phyloP scores from a whole-genome alignment of 2,113 vertebrate genomes.

The Lampris megalopsis region DNA sequence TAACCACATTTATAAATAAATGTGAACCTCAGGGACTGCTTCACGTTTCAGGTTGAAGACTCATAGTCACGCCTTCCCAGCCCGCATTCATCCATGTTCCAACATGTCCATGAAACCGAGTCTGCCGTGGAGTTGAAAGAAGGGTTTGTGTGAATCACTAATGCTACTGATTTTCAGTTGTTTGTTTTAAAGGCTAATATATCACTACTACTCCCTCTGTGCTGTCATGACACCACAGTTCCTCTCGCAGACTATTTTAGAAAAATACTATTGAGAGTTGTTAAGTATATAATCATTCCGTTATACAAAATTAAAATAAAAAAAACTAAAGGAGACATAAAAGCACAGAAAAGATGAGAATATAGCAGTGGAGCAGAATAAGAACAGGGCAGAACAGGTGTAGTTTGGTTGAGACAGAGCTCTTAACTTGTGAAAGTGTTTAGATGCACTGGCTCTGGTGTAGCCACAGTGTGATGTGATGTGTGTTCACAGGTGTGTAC shows the following conservation, averaged over 20 bases:
- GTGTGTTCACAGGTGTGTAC: background rate
- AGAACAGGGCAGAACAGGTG: background rate
- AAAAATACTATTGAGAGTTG: no score
- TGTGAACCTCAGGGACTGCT: constrained; percentile 27
- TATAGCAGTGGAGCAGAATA: no score
- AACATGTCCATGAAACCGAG: constrained; percentile 33
- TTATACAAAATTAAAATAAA: no score
- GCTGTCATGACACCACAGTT: no score
- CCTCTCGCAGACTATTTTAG: no score
- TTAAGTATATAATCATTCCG: no score
- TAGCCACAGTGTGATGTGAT: background rate
- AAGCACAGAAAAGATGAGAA: no score
- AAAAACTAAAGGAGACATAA: no score
- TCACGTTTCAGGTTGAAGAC: constrained; percentile 9
- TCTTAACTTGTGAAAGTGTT: constrained; percentile 14
- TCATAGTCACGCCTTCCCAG: constrained; percentile 19
- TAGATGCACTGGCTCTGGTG: constrained; percentile 19
- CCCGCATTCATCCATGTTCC: constrained; percentile 7
- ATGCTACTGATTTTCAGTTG: background rate
- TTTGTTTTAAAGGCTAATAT: background rate
- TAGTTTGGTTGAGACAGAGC: background rate
- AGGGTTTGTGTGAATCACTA: background rate
- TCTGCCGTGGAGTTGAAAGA: background rate
- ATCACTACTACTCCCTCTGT: background rate
- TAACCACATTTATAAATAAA: background rate